Percentiles rank a stretch among this genome's conserved stretches.
Conservation (phyloP, 2,888 invertebrate species). For the Margaritifera margaritifera region DNA sequence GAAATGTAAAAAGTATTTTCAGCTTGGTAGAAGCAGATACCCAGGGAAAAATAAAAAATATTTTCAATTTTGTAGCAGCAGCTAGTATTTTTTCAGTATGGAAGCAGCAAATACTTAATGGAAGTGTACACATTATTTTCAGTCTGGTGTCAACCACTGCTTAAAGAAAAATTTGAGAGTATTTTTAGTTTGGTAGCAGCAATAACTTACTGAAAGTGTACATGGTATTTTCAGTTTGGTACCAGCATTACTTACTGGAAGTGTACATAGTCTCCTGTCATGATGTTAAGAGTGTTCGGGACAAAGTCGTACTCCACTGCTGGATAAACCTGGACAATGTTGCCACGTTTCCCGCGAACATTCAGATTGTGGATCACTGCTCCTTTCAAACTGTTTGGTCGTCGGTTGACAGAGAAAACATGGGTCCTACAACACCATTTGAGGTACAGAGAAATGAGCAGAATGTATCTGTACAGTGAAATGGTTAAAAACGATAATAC, state of each 20-base stretch:
- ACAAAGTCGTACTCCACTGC: constrained; percentile 72
- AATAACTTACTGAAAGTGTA: constrained; percentile 71
- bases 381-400: constrained; percentile 46
- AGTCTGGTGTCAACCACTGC: too few species aligned
- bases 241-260: constrained; percentile 64
- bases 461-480: background rate
- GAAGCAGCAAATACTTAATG: too few species aligned
- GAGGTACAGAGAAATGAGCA: background rate
- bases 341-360: constrained; percentile 72
- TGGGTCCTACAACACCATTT: constrained; percentile 56
- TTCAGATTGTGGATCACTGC: constrained; percentile 69
- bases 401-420: constrained; percentile 63
- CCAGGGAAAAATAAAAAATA: too few species aligned
- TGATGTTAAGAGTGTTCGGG: constrained; percentile 65
- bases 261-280: constrained; percentile 64
- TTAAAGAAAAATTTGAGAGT: too few species aligned
- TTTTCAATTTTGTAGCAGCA: too few species aligned
- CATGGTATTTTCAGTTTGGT: constrained; percentile 31
- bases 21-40: too few species aligned
- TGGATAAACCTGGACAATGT: constrained; percentile 73
- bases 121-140: too few species aligned
- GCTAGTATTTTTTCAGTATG: too few species aligned
- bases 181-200: too few species aligned
- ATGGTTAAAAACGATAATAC: background rate
- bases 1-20: too few species aligned